These are phyloP conservation scores for Dolichopus griseipennis DNA, from an alignment of 2,888 invertebrate species.

Conservation along the genomic window DNA sequence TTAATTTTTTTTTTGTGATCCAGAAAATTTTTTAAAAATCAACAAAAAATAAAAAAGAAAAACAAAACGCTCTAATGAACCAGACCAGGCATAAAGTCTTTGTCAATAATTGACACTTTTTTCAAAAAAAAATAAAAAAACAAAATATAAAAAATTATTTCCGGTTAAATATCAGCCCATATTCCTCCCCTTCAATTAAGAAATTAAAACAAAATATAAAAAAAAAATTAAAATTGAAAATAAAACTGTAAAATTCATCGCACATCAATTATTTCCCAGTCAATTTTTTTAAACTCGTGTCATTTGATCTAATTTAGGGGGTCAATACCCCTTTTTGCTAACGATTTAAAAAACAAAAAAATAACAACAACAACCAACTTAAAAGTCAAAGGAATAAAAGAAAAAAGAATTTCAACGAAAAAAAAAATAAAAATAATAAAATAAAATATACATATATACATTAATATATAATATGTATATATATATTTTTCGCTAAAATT, in stretches of 20 bases:
- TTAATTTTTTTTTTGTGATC: too few relatives aligned
- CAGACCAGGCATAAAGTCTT: not conserved
- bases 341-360: not conserved
- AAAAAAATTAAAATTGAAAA: not conserved
- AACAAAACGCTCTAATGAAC: not conserved
- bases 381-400: not conserved
- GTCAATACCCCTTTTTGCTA: slow-evolving; percentile 6
- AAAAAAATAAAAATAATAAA: not conserved
- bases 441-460: not conserved
- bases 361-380: not conserved
- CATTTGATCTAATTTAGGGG: slow-evolving; percentile 10
- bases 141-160: not conserved
- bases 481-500: too few relatives aligned
- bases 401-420: not conserved
- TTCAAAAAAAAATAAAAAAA: not conserved
- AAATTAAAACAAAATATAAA: not conserved
- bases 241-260: not conserved
- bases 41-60: too few relatives aligned
- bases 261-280: not conserved
- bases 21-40: too few relatives aligned
- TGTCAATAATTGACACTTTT: slow-evolving; percentile 4
- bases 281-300: not conserved
- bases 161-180: not conserved
- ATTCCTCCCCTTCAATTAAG: not conserved
- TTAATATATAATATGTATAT: too few relatives aligned